Conservation (phyloP, 1,140 invertebrate species). For the Tribolium madens region DNA sequence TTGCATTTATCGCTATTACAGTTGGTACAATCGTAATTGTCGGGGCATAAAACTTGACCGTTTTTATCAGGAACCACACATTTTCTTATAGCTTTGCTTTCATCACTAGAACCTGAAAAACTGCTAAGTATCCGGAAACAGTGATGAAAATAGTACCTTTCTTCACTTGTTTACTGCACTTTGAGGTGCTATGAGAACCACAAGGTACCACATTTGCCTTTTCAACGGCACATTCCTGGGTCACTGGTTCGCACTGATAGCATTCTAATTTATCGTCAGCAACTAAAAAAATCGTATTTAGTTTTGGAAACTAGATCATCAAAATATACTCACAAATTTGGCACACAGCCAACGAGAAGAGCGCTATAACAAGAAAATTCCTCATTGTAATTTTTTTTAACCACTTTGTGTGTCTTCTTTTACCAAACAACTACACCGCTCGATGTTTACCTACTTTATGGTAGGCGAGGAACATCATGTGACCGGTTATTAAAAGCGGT, state of each 20-base stretch:
- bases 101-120: neutral
- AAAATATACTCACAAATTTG: neutral
- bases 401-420: too few species aligned
- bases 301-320: neutral
- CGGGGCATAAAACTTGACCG: neutral
- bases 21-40: neutral
- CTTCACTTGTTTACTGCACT: neutral
- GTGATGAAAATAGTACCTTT: neutral
- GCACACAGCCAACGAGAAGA: too few species aligned
- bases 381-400: too few species aligned
- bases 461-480: too few species aligned
- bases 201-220: neutral
- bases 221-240: neutral
- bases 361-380: too few species aligned
- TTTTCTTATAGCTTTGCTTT: constrained; percentile 7
- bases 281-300: neutral
- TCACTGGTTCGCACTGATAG: neutral
- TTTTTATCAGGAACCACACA: constrained; percentile 11
- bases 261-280: neutral
- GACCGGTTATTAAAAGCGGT: too few species aligned
- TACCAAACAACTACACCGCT: too few species aligned
- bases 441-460: too few species aligned
- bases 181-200: neutral
- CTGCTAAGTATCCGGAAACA: neutral
- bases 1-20: constrained; percentile 11